A percentile compares a stretch with the other conserved stretches of the same genome.
Evolutionary conservation across 2,888 invertebrate species (phyloP).

Genomic region (Uloborus plumipes): DNA sequence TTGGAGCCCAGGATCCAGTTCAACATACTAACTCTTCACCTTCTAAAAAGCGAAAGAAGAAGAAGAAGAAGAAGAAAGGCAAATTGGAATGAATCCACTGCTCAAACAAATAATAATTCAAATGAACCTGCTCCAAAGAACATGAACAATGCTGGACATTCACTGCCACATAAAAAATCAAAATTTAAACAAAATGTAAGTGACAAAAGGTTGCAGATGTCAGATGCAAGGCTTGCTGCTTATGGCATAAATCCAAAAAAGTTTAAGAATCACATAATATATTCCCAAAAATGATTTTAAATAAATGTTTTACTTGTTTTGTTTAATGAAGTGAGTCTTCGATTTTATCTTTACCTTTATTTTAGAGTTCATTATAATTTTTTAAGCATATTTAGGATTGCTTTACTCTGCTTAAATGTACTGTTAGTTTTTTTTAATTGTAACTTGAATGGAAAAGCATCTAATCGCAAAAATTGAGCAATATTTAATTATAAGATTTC

Average conservation of each 20-base stretch:
- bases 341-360: too few relatives aligned
- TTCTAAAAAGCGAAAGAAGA: slow-evolving; percentile 27
- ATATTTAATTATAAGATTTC: too few relatives aligned
- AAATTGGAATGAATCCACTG: neutral
- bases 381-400: too few relatives aligned
- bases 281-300: slow-evolving; percentile 68
- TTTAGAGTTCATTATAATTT: too few relatives aligned
- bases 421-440: too few relatives aligned
- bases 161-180: slow-evolving; percentile 1
- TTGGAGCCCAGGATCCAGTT: too few relatives aligned
- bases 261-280: slow-evolving; percentile 83
- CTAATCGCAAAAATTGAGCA: too few relatives aligned
- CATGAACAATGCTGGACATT: neutral
- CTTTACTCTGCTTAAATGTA: too few relatives aligned
- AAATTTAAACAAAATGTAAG: neutral
- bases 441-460: too few relatives aligned
- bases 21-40: too few relatives aligned
- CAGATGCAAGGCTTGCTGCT: slow-evolving; percentile 87
- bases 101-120: too few relatives aligned
- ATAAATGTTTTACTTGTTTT: neutral
- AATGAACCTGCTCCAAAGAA: slow-evolving; percentile 1
- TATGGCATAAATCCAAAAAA: slow-evolving; percentile 94
- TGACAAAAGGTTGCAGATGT: slow-evolving; percentile 72
- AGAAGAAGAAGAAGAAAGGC: slow-evolving; percentile 37
- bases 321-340: too few relatives aligned